Evolutionary conservation across 2,888 invertebrate genomes (phyloP), one percentile per base, ranked within the genome.

Genomic region (Fabriciana adippe): DNA sequence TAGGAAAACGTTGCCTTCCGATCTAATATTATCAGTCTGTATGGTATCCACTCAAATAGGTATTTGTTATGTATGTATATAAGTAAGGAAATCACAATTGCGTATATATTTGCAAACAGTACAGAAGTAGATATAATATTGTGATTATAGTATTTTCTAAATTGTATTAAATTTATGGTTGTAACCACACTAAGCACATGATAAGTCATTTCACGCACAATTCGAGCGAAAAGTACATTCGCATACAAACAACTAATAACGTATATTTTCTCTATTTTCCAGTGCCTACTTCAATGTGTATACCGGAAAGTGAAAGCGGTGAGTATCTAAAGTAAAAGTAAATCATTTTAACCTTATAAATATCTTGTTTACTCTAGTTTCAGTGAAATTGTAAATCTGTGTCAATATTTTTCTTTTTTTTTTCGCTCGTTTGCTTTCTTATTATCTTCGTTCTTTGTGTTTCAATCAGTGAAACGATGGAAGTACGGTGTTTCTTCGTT

Each of bases 251-350:
- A 61, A 51, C 4, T 6, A 50, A 18, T 64, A 59, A 64, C 18
- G 18, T 45, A 31, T 41, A 59, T 50, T 79, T 72, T 71, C 45
- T 73, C 59, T 72, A 60, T 75, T 68, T 95, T 94, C 81, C 93
- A 96, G 96, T 96, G 96, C 79, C 92, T 96, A 70, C 93, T 96
- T 78, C 96, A 96, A 84, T 96, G 96, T 87, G 95, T 96, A 73
- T 96, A 96, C 89, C 93, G 95, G 77, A 95, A 95, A 93, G 96
- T 96, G 93, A 94, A 96, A 93, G 96, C 96, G 56, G 96, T 95
- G 86, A 94, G 95, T 94, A 89, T 41, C 26, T 8, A 57, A 55
- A 56, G 66, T 64, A 68, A 66, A 67, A 66, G 71, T 67, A 31
- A 61, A 65, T 57, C 26, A 57, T 65, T 60, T 55, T 61, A 48